Base-by-base conservation (phyloP, 2,888 invertebrate species). In the Cantharis flavilabris region DNA sequence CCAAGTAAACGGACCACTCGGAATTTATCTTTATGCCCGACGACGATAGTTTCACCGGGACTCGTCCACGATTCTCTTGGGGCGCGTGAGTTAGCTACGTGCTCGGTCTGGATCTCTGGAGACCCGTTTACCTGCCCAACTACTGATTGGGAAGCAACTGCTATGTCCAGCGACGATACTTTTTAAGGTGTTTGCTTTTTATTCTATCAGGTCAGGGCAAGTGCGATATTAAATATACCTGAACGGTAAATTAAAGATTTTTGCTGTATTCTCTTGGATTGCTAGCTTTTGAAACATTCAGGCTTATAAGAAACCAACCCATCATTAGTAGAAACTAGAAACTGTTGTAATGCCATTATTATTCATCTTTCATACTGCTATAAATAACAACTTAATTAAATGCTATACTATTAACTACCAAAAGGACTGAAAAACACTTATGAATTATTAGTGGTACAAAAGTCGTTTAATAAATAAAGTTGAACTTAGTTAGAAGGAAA, bases 111-210 rank as follows among this genome's bases (percentile, higher is more conserved):
- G 72, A 73, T 87, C 88, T 86, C 88, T 65, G 76, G 84, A 87
- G 88, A 87, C 84, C 86, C 86, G 87, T 88, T 88, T 88, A 88
- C 88, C 88, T 88, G 88, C 87, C 87, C 87, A 82, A 84, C 86
- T 87, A 87, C 87, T 88, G 88, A 88, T 88, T 88, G 87, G 87
- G 86, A 86, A 86, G 85, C 84, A 83, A 83, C 83, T 82, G 76
- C 80, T 77, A 79, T 79, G 82, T 82, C 82, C 78, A 79, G 81
- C 62, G 70, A 72, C 72, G 73, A 72, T 70, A 65, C 70, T 62
- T 75, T 76, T 70, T 76, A 71, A 62, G 62, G 70, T 67, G 71
- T n/a, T 72, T 63, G 63, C 72, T 62, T 62, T 62, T 14, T 67
- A 20, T 67, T 67, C 65, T 2, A 11, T 67, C 65, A n/a, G 26